Percentiles rank a stretch among this genome's conserved stretches.
Conservation (phyloP, 2,888 invertebrate genomes). For the Platycnemis pennipes region DNA sequence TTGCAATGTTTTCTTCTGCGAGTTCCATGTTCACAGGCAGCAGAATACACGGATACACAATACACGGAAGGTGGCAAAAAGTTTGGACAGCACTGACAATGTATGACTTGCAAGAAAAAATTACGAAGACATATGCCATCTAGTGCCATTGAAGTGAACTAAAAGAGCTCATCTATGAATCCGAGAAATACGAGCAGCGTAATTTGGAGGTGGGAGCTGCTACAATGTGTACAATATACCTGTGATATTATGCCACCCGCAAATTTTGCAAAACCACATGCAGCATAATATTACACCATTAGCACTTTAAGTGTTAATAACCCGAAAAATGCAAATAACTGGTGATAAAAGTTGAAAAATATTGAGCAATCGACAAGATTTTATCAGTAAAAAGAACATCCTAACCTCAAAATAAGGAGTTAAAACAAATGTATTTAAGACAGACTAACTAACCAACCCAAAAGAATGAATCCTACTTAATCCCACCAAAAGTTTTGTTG, state of each 20-base stretch:
- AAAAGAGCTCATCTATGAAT: background rate
- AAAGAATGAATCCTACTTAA: no score
- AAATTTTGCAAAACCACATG: background rate
- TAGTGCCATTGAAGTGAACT: background rate
- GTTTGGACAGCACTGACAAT: background rate
- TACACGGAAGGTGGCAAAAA: no score
- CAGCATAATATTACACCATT: background rate
- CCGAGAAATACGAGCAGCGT: background rate
- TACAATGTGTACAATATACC: background rate
- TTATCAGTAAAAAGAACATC: no score
- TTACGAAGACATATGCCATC: background rate
- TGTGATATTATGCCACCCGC: background rate
- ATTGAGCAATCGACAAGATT: no score
- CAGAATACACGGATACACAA: background rate
- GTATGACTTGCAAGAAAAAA: background rate
- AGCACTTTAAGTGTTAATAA: slow-evolving; percentile 1
- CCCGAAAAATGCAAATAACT: no score
- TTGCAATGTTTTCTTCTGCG: background rate
- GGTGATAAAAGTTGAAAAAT: no score
- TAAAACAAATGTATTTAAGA: no score
- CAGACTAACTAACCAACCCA: no score
- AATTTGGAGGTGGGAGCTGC: background rate
- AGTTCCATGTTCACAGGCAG: slow-evolving; percentile 2
- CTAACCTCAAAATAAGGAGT: no score
- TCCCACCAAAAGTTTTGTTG: no score